phyloP scores from a whole-genome alignment of 1,140 invertebrate genomes.

The Streblospio benedicti region DNA sequence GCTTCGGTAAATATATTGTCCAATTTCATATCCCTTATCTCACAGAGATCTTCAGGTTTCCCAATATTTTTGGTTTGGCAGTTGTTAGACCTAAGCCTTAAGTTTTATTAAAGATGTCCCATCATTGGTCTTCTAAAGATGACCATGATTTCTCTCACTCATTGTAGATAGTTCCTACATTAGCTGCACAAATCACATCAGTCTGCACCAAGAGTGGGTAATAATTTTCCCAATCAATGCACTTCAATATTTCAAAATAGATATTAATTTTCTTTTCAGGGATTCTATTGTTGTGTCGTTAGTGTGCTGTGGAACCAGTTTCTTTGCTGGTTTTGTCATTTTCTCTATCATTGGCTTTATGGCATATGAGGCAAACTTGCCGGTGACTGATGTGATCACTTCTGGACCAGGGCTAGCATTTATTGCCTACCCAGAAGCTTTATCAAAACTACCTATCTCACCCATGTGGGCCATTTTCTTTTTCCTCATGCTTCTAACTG shows the following conservation, averaged over 20 bases:
- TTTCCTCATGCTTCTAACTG: conserved; percentile 84
- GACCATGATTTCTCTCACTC: too few relatives aligned
- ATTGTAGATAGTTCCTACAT: too few relatives aligned
- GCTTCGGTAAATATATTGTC: conserved; percentile 44
- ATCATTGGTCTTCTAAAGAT: too few relatives aligned
- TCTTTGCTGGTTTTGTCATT: conserved; percentile 29
- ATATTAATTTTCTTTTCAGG: conserved; percentile 34
- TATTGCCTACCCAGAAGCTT: conserved; percentile 82
- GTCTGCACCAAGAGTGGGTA: too few relatives aligned
- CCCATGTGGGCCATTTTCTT: conserved; percentile 84
- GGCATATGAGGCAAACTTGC: conserved; percentile 16
- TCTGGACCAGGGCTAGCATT: conserved; percentile 61
- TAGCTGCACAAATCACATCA: too few relatives aligned
- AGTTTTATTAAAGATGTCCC: too few relatives aligned
- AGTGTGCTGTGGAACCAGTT: conserved; percentile 75
- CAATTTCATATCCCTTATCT: background rate
- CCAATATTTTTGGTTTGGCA: too few relatives aligned
- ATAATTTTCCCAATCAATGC: too few relatives aligned
- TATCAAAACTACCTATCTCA: conserved; percentile 74
- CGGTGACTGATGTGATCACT: conserved; percentile 6
- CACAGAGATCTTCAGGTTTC: background rate
- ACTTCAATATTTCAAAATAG: too few relatives aligned
- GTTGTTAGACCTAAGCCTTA: too few relatives aligned
- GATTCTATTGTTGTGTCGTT: conserved; percentile 72
- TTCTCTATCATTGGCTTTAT: conserved; percentile 34